Percentiles rank a stretch among this genome's conserved stretches.
phyloP scores from a whole-genome alignment of 2,888 invertebrate genomes.

The Lasius fuliginosus region DNA sequence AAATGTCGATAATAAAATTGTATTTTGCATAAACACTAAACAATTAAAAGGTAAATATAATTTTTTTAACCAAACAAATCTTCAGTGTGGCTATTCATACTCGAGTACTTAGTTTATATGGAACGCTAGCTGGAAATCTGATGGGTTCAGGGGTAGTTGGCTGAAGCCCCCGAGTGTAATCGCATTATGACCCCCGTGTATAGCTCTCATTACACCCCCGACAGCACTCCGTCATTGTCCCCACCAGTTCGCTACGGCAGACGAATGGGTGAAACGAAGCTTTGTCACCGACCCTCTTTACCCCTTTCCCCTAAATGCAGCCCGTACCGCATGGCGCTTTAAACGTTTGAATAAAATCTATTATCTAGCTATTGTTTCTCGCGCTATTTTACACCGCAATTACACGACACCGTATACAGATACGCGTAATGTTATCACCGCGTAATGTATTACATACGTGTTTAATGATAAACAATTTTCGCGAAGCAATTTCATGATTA shows the following conservation, averaged over 20 bases:
- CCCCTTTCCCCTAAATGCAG: slow-evolving; percentile 24
- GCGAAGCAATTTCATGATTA: not conserved
- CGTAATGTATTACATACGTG: not conserved
- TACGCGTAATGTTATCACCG: not conserved
- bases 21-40: not conserved
- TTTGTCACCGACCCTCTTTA: slow-evolving; percentile 55
- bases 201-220: slow-evolving; percentile 81
- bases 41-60: slow-evolving; percentile 4
- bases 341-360: slow-evolving; percentile 38
- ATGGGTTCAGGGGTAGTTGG: slow-evolving; percentile 84
- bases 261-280: slow-evolving; percentile 65
- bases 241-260: slow-evolving; percentile 46
- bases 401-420: slow-evolving; percentile 17
- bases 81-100: slow-evolving; percentile 59
- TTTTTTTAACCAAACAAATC: slow-evolving; percentile 15
- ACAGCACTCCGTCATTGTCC: slow-evolving; percentile 67
- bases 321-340: not conserved
- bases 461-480: not conserved
- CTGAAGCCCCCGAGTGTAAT: slow-evolving; percentile 85
- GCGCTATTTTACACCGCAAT: not conserved
- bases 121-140: slow-evolving; percentile 80
- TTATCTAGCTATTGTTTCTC: not conserved
- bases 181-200: slow-evolving; percentile 84
- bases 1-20: not conserved
- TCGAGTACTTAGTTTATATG: slow-evolving; percentile 79